phyloP scores from a whole-genome alignment of 2,113 vertebrate species.

The Tiliqua scincoides region DNA sequence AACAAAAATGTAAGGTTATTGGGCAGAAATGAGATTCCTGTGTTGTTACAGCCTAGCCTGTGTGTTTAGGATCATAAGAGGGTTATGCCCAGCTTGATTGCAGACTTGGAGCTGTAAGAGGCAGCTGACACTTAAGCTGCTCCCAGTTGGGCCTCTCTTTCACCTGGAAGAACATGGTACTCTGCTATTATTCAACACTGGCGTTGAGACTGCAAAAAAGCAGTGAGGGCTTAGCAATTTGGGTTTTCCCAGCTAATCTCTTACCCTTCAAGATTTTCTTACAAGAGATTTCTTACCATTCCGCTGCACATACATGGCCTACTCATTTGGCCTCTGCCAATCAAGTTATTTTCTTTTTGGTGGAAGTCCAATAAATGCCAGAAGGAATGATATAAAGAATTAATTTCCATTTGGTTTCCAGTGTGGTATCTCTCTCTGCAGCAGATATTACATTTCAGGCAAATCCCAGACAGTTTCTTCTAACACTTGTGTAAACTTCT shows the following conservation, averaged over 20 bases:
- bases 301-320: not conserved
- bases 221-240: not conserved
- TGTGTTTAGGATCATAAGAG: not conserved
- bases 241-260: not conserved
- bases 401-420: slow-evolving; percentile 28
- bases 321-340: not conserved
- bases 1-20: not conserved
- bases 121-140: not conserved
- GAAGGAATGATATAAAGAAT: slow-evolving; percentile 21
- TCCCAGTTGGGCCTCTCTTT: not conserved
- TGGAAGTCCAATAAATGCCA: not conserved
- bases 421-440: not conserved
- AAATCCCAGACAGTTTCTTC: not conserved
- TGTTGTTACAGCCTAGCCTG: not conserved
- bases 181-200: not conserved
- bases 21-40: no score
- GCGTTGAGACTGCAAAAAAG: not conserved
- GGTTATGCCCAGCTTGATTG: not conserved
- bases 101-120: not conserved
- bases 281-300: not conserved
- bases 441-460: not conserved
- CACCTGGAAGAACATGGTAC: not conserved
- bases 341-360: fast-evolving
- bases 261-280: slow-evolving; percentile 6
- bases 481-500: not conserved